phyloP scores from a whole-genome alignment of 2,888 invertebrate species.

The Lymantria monacha region DNA sequence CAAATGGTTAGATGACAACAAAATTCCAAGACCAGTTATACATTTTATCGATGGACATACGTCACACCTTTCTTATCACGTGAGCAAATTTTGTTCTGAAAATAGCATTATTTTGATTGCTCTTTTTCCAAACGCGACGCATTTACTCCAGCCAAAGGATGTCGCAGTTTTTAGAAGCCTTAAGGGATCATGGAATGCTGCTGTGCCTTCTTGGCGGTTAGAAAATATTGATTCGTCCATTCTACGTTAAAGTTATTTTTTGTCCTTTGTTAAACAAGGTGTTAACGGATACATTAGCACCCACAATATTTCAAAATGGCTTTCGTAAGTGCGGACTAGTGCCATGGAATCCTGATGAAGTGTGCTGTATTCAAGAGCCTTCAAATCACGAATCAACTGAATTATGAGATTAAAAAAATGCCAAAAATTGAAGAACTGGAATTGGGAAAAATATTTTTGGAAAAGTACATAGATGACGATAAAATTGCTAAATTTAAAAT shows the following conservation, averaged over 20 bases:
- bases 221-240: constrained; percentile 8
- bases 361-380: constrained; percentile 3
- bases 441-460: constrained; percentile 3
- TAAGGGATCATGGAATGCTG: constrained; percentile 1
- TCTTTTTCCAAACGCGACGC: constrained; percentile 11
- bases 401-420: constrained; percentile 6
- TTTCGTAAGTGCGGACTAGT: constrained; percentile 27
- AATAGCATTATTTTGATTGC: constrained; percentile 10
- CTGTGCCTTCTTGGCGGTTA: background rate
- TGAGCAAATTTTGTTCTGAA: constrained; percentile 15
- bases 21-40: constrained; percentile 15
- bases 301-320: constrained; percentile 8
- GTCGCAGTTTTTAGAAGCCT: constrained; percentile 4
- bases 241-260: background rate
- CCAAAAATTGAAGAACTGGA: constrained; percentile 8
- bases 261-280: background rate
- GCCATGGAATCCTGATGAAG: constrained; percentile 14
- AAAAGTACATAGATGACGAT: background rate
- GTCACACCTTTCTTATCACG: constrained; percentile 11
- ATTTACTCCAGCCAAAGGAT: constrained; percentile 6
- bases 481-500: background rate
- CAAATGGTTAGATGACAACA: constrained; percentile 13
- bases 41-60: constrained; percentile 12
- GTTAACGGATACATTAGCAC: constrained; percentile 16
- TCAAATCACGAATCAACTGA: constrained; percentile 6